These are phyloP conservation scores for Arctocebus calabarensis DNA, from an alignment of 2,797 vertebrate species.

Conservation along the genomic window DNA sequence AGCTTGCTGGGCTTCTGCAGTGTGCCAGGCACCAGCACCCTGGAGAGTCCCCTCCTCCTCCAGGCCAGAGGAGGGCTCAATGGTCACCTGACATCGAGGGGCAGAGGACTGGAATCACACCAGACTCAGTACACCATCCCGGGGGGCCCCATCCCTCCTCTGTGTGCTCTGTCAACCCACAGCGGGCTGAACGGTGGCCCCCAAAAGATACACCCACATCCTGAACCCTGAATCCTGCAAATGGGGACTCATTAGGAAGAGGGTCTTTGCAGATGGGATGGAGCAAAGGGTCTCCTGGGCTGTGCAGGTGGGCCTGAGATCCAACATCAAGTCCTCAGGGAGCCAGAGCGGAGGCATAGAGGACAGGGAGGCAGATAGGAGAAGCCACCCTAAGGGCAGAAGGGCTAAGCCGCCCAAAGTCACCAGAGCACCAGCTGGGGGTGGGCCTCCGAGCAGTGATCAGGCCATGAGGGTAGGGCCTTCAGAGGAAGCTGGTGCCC, in stretches of 20 bases:
- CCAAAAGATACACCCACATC: neutral
- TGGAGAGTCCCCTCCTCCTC: accelerated
- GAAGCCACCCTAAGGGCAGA: accelerated
- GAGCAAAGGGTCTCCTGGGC: neutral
- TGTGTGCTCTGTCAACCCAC: too few species aligned
- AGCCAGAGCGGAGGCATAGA: too few species aligned
- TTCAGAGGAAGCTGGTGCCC: too few species aligned
- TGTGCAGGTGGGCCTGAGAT: too few species aligned
- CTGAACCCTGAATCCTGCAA: neutral
- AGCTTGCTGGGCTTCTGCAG: accelerated
- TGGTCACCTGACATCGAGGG: too few species aligned
- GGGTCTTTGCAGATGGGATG: neutral
- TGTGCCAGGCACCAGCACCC: neutral
- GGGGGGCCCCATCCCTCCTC: neutral
- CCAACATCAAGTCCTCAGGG: too few species aligned
- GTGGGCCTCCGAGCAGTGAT: neutral
- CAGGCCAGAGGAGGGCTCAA: too few species aligned
- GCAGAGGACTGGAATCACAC: neutral
- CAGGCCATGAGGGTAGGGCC: accelerated
- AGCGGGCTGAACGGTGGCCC: too few species aligned
- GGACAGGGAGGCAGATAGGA: too few species aligned
- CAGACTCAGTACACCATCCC: too few species aligned
- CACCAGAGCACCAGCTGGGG: neutral
- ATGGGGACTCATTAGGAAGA: neutral
- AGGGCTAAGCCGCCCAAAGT: neutral